Evolutionary conservation across 2,888 invertebrate species (phyloP).

Genomic region (Aspidiotus destructor): DNA sequence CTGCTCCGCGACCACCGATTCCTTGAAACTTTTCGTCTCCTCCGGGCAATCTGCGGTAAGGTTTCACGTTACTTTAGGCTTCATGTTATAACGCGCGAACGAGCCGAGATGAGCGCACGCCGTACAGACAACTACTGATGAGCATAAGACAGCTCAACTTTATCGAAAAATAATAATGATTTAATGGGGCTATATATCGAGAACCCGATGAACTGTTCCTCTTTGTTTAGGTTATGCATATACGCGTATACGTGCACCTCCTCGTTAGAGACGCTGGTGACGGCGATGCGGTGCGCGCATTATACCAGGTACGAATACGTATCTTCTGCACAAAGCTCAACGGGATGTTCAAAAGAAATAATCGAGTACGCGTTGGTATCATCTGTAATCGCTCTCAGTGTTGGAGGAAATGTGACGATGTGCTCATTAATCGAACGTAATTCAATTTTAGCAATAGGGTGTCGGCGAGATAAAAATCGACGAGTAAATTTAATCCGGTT

Average conservation of each 20-base stretch:
- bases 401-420: conserved; percentile 1
- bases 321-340: neutral
- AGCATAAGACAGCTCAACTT: conserved; percentile 9
- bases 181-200: conserved; percentile 17
- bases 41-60: neutral
- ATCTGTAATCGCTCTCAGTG: neutral
- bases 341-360: conserved; percentile 2
- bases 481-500: neutral
- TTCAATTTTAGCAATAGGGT: neutral
- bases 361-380: neutral
- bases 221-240: neutral
- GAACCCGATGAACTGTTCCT: conserved; percentile 28
- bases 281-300: neutral
- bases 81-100: neutral
- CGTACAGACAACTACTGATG: neutral
- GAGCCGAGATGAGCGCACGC: neutral
- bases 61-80: neutral
- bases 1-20: neutral
- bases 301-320: no score
- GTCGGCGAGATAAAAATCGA: neutral
- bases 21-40: neutral
- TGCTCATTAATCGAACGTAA: neutral
- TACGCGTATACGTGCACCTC: neutral
- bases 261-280: neutral
- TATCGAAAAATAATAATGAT: conserved; percentile 28